Evolutionary conservation across 2,888 invertebrate species (phyloP).

Genomic region (Belgica antarctica): DNA sequence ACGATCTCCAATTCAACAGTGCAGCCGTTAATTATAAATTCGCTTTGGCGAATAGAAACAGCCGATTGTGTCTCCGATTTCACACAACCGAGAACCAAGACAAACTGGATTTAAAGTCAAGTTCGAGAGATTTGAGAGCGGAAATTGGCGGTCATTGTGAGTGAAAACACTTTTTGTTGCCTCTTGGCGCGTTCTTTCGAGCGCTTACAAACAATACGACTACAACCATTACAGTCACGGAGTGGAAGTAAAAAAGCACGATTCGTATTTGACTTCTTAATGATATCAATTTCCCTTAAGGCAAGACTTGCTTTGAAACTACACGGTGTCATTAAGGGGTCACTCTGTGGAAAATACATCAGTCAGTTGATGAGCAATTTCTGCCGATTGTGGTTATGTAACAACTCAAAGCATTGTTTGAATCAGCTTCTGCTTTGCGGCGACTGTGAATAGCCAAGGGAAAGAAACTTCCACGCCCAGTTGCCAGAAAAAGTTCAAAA

Average conservation of each 20-base stretch:
- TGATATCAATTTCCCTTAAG: conserved; percentile 8
- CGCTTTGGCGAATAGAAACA: not conserved
- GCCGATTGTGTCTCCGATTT: conserved; percentile 13
- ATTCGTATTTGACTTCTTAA: not conserved
- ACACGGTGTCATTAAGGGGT: not conserved
- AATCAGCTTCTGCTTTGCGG: too few species aligned
- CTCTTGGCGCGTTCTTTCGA: not conserved
- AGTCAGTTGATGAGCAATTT: not conserved
- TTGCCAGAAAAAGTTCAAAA: too few species aligned
- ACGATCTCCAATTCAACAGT: too few species aligned
- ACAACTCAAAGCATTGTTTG: too few species aligned
- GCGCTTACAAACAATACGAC: not conserved
- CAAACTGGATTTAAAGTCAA: conserved; percentile 2
- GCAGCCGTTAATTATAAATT: conserved; percentile 1
- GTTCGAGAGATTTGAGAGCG: conserved; percentile 1
- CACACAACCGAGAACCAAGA: not conserved
- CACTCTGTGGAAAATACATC: not conserved
- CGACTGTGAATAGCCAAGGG: too few species aligned
- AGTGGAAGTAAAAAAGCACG: not conserved
- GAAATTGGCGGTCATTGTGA: conserved; percentile 31
- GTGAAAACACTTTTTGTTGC: not conserved
- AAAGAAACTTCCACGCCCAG: not conserved
- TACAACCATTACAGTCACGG: not conserved
- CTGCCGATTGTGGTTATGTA: not conserved
- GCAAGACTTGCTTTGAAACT: not conserved